Conservation (phyloP, 2,113 vertebrate genomes). For the Heterotilapia buettikoferi region DNA sequence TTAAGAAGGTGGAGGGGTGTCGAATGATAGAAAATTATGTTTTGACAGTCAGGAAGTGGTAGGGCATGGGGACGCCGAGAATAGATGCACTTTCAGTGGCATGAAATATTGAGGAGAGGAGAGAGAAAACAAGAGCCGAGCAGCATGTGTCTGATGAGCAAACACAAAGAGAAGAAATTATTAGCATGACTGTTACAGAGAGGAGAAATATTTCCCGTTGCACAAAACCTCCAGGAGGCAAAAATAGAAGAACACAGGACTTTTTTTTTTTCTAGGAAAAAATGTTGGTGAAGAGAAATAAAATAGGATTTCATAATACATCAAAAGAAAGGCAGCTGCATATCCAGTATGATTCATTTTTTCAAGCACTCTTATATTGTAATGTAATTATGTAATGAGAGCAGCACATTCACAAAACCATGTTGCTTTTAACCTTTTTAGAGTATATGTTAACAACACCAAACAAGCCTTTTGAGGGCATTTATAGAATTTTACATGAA, state of each 20-base stretch:
- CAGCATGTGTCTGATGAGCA: constrained; percentile 54
- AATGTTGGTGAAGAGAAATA: not conserved
- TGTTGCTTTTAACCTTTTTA: not conserved
- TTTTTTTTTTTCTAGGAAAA: not conserved
- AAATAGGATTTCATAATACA: not conserved
- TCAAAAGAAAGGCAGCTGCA: not conserved
- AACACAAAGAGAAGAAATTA: constrained; percentile 44
- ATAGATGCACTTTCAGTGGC: constrained; percentile 61
- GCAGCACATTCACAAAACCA: not conserved
- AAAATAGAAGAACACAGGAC: not conserved
- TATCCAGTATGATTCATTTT: not conserved
- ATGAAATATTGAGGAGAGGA: constrained; percentile 66
- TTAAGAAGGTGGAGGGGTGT: constrained; percentile 24
- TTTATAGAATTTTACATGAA: not conserved
- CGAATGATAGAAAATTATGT: constrained; percentile 55
- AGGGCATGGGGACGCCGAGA: constrained; percentile 38
- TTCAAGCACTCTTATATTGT: not conserved
- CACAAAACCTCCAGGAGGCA: not conserved
- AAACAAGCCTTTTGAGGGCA: not conserved
- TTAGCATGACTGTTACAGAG: constrained; percentile 29
- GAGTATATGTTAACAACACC: not conserved
- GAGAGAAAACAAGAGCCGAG: constrained; percentile 51
- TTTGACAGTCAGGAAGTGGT: constrained; percentile 57
- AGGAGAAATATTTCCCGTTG: not conserved
- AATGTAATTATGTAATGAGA: not conserved